Base-by-base conservation (phyloP, 2,888 invertebrate genomes). In the Phyllotreta striolata region DNA sequence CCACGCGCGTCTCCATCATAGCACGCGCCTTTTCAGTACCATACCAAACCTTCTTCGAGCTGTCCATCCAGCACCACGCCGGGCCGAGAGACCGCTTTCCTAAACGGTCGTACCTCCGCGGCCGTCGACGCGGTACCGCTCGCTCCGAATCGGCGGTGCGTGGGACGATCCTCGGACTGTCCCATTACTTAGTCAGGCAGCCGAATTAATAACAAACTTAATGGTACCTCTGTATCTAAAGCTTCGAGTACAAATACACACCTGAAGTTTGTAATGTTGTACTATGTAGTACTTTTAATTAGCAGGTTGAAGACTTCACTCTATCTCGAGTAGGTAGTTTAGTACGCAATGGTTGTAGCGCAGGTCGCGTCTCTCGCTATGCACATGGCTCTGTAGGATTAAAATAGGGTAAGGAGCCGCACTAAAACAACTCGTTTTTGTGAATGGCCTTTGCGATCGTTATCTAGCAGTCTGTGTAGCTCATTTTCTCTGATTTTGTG, bases 1-100 rank as follows among this genome's bases (percentile, higher is more conserved):
- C 73, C 71, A 72, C 73, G 72, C 66, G 60, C 56, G 56, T 69
- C 64, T 70, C 70, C 67, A 68, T 64, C 68, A 67, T 68, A 78
- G 77, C 79, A 78, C 78, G 80, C 79, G 80, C 80, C 79, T 80
- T 79, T 80, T n/a, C n/a, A n/a, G n/a, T n/a, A n/a, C 80, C 80
- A 80, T 78, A 59, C 80, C 79, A 80, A 80, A 79, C 80, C 80
- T 78, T 78, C 75, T 79, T 72, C 70, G 69, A 5, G 9, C 9
- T n/a, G n/a, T 51, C 51, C 13, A 8, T 59, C 66, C 64, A 69
- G 69, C 72, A 70, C 66, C 64, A 63, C 47, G 56, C 59, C 47
- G 12, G 41, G 49, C 37, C 10, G 38, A 59, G 52, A 70, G 67
- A 70, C 80, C 78, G 78, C 79, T 80, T 79, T 79, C 79, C 79